A percentile compares a stretch with the other conserved stretches of the same genome.
Conservation (phyloP, 2,797 vertebrate species). For the Scolopax bukidnonensis region DNA sequence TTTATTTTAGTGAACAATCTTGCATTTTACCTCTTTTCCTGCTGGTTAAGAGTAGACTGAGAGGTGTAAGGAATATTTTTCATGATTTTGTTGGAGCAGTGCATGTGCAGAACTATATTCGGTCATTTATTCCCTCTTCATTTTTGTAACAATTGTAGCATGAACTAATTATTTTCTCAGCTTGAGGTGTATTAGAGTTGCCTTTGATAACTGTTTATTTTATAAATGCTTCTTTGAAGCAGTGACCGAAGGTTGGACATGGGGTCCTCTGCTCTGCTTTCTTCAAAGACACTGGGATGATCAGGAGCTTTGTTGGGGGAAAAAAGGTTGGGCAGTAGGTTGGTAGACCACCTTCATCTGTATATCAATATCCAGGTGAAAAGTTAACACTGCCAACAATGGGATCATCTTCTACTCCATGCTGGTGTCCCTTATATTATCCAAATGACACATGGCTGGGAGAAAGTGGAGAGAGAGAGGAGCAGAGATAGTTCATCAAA, state of each 20-base stretch:
- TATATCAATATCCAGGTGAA: not conserved
- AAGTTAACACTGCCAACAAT: not conserved
- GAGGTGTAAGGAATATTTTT: not conserved
- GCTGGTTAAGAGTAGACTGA: not conserved
- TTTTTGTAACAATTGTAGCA: slow-evolving; percentile 48
- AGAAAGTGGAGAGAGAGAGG: not conserved
- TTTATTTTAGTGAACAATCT: not conserved
- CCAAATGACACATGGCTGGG: rapidly evolving
- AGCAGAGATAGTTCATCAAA: not conserved
- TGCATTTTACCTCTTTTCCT: not conserved
- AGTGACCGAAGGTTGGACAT: not conserved
- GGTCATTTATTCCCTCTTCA: slow-evolving; percentile 41
- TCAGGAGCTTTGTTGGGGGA: not conserved
- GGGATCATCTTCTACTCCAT: not conserved
- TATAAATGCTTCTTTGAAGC: slow-evolving; percentile 14
- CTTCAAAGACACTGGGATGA: not conserved
- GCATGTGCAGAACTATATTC: not conserved
- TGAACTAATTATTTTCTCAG: slow-evolving; percentile 68
- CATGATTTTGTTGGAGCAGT: slow-evolving; percentile 1
- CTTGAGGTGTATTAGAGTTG: slow-evolving; percentile 27
- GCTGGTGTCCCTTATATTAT: not conserved
- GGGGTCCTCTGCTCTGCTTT: not conserved
- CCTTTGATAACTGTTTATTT: slow-evolving; percentile 47
- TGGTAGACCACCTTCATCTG: not conserved
- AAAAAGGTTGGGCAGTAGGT: not conserved